A percentile compares a stretch with the other conserved stretches of the same genome.
Conservation (phyloP, 2,113 vertebrate genomes). For the Gallinago paraguaiae region DNA sequence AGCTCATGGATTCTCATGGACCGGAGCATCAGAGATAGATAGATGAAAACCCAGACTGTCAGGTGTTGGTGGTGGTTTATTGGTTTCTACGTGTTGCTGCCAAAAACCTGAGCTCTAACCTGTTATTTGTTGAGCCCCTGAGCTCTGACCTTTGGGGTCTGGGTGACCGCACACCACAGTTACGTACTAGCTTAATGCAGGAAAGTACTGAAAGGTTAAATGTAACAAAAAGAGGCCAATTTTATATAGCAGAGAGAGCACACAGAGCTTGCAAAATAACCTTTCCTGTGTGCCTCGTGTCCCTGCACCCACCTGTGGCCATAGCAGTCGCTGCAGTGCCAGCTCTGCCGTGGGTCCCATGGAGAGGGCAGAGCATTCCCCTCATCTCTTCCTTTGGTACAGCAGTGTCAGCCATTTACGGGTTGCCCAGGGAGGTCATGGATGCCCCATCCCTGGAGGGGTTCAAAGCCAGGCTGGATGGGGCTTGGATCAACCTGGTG, state of each 20-base stretch:
- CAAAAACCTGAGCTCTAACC: neutral
- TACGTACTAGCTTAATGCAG: neutral
- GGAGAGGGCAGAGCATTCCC: neutral
- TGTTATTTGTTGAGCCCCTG: neutral
- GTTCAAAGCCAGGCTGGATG: no score
- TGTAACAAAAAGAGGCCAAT: neutral
- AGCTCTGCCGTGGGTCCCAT: fast-evolving
- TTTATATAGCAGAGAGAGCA: neutral
- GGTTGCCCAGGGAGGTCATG: no score
- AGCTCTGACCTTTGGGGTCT: neutral
- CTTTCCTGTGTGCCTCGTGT: fast-evolving
- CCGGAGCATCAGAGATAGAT: neutral
- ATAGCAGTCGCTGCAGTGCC: no score
- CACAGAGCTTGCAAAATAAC: neutral
- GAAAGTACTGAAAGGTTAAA: neutral
- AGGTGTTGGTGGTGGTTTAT: neutral
- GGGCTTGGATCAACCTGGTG: no score
- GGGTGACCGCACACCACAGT: neutral
- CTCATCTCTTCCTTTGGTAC: neutral
- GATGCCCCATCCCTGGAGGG: no score
- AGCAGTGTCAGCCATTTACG: no score
- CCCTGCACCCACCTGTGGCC: neutral
- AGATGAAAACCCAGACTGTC: neutral
- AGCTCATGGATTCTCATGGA: neutral
- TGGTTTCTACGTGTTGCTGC: neutral